Conservation (phyloP, 2,888 invertebrate species). For the Heliconius ethilla region DNA sequence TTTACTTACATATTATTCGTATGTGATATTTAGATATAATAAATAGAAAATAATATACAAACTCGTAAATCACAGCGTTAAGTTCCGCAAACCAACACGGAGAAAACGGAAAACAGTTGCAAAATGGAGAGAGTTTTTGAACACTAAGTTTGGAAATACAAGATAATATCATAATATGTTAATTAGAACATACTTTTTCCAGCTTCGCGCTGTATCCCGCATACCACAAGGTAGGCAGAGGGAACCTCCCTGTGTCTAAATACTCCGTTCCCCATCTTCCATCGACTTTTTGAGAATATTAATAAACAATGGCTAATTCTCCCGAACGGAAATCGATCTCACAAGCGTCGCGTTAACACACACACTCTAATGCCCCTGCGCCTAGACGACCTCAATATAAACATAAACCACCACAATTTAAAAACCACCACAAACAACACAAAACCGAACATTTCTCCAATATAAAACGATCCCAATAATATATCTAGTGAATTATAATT, state of each 20-base stretch:
- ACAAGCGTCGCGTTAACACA: background rate
- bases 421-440: background rate
- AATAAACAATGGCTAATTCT: too few species aligned
- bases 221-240: background rate
- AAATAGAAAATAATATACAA: background rate
- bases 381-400: too few species aligned
- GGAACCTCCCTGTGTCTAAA: background rate
- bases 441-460: conserved; percentile 16
- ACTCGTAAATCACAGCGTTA: too few species aligned
- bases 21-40: background rate
- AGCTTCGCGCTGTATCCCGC: background rate
- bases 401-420: too few species aligned
- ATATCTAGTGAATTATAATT: conserved; percentile 39
- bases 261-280: background rate
- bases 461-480: conserved; percentile 29
- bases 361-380: background rate
- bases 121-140: too few species aligned
- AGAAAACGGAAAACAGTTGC: too few species aligned
- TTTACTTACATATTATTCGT: background rate
- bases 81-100: too few species aligned
- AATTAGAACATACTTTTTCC: too few species aligned
- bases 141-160: too few species aligned
- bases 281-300: too few species aligned
- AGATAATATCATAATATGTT: too few species aligned
- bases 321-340: too few species aligned